Conservation (phyloP, 1,140 invertebrate genomes). For the Sinonovacula constricta region DNA sequence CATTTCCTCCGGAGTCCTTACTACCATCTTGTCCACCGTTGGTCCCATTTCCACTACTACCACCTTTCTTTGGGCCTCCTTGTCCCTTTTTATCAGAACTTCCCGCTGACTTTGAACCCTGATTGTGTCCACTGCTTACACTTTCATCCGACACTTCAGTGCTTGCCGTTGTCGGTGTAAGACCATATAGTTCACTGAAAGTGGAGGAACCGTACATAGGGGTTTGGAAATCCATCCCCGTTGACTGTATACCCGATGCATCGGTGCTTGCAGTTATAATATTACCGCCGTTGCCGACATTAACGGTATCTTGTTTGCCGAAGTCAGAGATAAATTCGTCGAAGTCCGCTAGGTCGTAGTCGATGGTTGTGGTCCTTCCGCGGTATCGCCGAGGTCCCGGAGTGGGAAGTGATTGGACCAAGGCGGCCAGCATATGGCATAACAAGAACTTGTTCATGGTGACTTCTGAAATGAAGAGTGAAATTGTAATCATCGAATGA, state of each 20-base stretch:
- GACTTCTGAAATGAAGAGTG: too few relatives aligned
- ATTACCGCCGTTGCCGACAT: conserved; percentile 10
- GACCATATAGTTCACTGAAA: background rate
- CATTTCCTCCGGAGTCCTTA: background rate
- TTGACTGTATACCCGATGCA: background rate
- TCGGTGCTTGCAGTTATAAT: background rate
- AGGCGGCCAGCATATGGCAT: background rate
- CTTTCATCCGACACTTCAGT: conserved; percentile 21
- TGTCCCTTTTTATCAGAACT: background rate
- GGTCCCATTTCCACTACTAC: background rate
- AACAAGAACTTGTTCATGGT: too few relatives aligned
- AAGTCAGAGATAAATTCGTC: conserved; percentile 39
- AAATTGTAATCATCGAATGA: too few relatives aligned
- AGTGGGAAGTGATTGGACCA: background rate
- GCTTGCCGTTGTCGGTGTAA: background rate
- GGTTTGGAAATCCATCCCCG: background rate
- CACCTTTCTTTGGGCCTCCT: background rate
- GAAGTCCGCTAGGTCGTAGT: conserved; percentile 46
- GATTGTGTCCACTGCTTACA: background rate
- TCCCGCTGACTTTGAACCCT: background rate
- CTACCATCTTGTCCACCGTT: background rate
- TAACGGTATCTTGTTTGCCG: conserved; percentile 20
- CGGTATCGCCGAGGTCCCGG: background rate
- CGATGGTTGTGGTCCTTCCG: conserved; percentile 32
- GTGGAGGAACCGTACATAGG: background rate